Evolutionary conservation across 2,888 invertebrate species (phyloP).

Genomic region (Gastracanthus pulcherrimus): DNA sequence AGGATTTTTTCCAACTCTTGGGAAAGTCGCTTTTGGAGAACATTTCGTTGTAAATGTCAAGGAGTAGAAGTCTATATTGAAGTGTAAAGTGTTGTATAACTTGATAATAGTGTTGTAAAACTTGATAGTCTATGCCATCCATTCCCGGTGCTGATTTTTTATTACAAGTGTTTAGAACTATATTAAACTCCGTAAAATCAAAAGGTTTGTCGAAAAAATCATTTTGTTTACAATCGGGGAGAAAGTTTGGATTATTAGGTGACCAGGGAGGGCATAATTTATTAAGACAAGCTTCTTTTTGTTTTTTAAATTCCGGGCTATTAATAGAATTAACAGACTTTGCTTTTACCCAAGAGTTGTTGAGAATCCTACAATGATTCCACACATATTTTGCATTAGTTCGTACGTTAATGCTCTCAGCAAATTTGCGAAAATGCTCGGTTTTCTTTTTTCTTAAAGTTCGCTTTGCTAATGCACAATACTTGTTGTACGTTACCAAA

Average conservation of each 20-base stretch:
- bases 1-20: conserved; percentile 29
- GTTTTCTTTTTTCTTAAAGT: background rate
- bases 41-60: too few species aligned
- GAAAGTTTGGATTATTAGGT: too few species aligned
- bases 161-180: background rate
- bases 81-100: conserved; percentile 40
- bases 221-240: background rate
- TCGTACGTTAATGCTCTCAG: background rate
- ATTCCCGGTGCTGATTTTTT: conserved; percentile 17
- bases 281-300: too few species aligned
- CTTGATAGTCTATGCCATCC: conserved; percentile 53
- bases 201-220: conserved; percentile 18
- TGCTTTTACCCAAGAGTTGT: background rate
- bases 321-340: too few species aligned
- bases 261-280: too few species aligned
- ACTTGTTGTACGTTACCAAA: background rate
- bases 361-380: background rate
- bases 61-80: conserved; percentile 53
- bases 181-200: conserved; percentile 19
- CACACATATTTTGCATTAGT: background rate
- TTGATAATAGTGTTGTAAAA: conserved; percentile 40
- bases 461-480: background rate
- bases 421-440: background rate
- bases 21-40: conserved; percentile 27
- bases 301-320: too few species aligned